Evolutionary conservation across 2,797 vertebrate genomes (phyloP).

Genomic region (Spatula clypeata): DNA sequence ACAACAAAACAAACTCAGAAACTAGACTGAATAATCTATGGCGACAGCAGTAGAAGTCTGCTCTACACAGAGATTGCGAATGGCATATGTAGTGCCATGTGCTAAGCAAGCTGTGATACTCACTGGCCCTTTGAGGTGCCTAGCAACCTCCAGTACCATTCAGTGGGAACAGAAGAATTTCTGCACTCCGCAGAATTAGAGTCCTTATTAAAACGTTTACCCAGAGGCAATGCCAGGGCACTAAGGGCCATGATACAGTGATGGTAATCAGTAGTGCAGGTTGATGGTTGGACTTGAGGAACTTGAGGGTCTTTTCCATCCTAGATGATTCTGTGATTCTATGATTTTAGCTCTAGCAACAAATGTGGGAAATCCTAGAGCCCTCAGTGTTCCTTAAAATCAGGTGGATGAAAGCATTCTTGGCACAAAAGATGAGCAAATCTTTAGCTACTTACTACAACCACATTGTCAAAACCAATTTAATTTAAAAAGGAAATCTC

Average conservation of each 20-base stretch:
- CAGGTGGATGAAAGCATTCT: neutral
- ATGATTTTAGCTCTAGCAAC: neutral
- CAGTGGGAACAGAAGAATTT: neutral
- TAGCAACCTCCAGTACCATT: conserved; percentile 40
- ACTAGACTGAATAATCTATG: neutral
- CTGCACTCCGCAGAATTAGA: neutral
- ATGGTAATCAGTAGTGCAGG: neutral
- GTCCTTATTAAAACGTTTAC: conserved; percentile 8
- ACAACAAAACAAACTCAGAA: neutral
- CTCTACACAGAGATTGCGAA: conserved; percentile 4
- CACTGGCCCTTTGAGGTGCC: conserved; percentile 27
- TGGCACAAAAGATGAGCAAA: neutral
- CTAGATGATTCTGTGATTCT: neutral
- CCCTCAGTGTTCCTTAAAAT: neutral
- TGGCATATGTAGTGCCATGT: conserved; percentile 30
- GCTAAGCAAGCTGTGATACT: conserved; percentile 48
- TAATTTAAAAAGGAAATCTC: neutral
- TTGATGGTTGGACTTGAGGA: neutral
- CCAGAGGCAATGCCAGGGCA: neutral
- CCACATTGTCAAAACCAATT: neutral
- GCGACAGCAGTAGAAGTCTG: conserved; percentile 35
- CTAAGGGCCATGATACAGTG: neutral
- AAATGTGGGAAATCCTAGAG: neutral
- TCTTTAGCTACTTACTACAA: neutral
- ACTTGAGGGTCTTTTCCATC: neutral